Evolutionary conservation across 2,113 vertebrate species (phyloP), one percentile per base, ranked within the genome.

Genomic region (Ailuropoda melanoleuca): DNA sequence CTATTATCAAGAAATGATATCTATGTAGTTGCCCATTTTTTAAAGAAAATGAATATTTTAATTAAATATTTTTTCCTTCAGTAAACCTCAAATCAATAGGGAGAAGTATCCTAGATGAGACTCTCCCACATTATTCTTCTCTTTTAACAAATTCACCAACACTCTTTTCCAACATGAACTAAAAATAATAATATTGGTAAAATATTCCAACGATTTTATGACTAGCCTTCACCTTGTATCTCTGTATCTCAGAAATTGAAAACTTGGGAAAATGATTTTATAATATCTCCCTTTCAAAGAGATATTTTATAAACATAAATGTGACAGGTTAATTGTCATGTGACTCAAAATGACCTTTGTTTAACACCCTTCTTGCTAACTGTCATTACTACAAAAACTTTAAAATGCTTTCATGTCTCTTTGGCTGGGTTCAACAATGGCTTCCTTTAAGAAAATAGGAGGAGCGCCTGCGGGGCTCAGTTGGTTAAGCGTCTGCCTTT

Each of bases 361-460:
- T 93, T 15, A 68, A 91, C 15, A 77, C 8, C 0, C 1, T 80
- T 60, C 21, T 88, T 10, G n/a, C 11, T 72, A 90, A 74, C 66
- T 31, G 91, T 85, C 39, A 82, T 37, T 74, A 64, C 17, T 56
- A 34, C 26, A 82, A 90, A 31, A 81, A 77, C 53, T 66, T 94
- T 24, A 43, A 86, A 37, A 94, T 18, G 86, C 3, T 29, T 64
- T 34, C 55, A 93, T 3, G 12, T 34, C 56, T 68, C 39, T 50
- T 93, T 88, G 21, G 1, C 50, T 84, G 12, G 70, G 8, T 64
- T 85, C 56, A 75, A 18, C 21, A 90, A 29, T 78, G 26, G 13
- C 3, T 97, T 80, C 39, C 66, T 94, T 82, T 78, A 88, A 87
- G 74, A 66, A 89, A 62, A 53, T 43, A 87, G n/a, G 66, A 92